Conservation (phyloP, 2,797 vertebrate species). For the Clarias platycephalus region DNA sequence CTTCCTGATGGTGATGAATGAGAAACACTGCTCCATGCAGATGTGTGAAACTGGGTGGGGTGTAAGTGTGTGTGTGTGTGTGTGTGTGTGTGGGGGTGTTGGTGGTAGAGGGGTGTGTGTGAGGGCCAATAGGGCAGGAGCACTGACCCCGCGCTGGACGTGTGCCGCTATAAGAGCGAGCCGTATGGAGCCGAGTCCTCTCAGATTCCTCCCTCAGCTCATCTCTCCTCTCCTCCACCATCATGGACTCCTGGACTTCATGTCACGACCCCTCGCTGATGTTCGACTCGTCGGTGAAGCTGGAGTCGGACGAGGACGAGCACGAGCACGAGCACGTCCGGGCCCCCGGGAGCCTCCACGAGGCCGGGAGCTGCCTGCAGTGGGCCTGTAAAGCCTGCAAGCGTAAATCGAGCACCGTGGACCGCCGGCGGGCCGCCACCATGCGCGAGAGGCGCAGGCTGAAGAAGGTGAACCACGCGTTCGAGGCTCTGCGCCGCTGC, state of each 20-base stretch:
- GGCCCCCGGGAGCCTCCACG: constrained; percentile 85
- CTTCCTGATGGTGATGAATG: constrained; percentile 57
- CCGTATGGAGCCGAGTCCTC: constrained; percentile 5
- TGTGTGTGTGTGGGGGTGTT: constrained; percentile 40
- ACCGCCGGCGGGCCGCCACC: constrained; percentile 91
- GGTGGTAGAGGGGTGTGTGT: constrained; percentile 61
- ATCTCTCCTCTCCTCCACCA: constrained; percentile 12
- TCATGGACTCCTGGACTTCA: constrained; percentile 87
- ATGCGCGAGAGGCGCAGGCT: constrained; percentile 95
- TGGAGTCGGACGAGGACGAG: constrained; percentile 79
- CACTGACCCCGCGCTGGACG: constrained; percentile 78
- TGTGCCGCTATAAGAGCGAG: constrained; percentile 82
- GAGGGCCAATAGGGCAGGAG: constrained; percentile 77
- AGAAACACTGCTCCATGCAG: constrained; percentile 76
- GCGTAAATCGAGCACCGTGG: constrained; percentile 88
- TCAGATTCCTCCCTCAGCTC: constrained; percentile 31
- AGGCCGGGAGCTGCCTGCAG: constrained; percentile 92
- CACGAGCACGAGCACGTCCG: constrained; percentile 77
- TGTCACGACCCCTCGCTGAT: constrained; percentile 82
- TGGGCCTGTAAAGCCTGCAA: constrained; percentile 99
- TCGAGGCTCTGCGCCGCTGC: constrained; percentile 91
- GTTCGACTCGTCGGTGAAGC: constrained; percentile 74
- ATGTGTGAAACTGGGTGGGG: constrained; percentile 81
- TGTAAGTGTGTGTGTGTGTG: constrained; percentile 57
- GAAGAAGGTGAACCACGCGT: constrained; percentile 97